These are phyloP conservation scores for Polylopha cassiicola DNA, from an alignment of 2,888 invertebrate genomes.

Conservation along the genomic window DNA sequence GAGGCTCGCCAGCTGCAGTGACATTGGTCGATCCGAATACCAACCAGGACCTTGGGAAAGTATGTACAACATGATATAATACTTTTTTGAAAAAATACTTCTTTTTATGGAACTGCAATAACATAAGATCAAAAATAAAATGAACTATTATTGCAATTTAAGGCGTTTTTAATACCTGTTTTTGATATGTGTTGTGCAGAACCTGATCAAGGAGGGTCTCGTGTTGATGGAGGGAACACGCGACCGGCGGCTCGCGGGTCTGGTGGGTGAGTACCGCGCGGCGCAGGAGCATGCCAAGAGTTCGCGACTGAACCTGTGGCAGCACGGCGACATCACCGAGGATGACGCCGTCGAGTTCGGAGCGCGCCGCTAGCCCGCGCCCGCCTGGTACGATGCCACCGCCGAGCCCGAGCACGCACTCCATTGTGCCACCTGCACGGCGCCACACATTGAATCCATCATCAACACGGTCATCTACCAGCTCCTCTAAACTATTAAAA, in stretches of 20 bases:
- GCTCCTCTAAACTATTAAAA: constrained; percentile 37
- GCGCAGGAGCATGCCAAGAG: constrained; percentile 93
- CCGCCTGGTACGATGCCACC: constrained; percentile 36
- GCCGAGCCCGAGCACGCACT: constrained; percentile 37
- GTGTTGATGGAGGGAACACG: constrained; percentile 87
- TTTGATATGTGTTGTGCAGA: constrained; percentile 76
- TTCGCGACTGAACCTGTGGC: constrained; percentile 94
- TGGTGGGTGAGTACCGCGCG: constrained; percentile 88
- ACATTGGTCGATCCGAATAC: constrained; percentile 72
- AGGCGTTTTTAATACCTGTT: not conserved
- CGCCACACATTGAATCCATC: constrained; percentile 40
- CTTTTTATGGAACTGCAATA: too few relatives aligned
- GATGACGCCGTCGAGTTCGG: constrained; percentile 85
- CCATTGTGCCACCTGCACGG: constrained; percentile 49
- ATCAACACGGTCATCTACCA: constrained; percentile 43
- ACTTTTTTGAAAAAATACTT: too few relatives aligned
- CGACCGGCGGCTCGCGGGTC: constrained; percentile 87
- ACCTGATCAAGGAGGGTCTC: constrained; percentile 90
- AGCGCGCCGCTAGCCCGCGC: constrained; percentile 58
- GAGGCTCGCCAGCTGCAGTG: constrained; percentile 75
- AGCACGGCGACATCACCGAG: constrained; percentile 98
- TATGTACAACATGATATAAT: constrained; percentile 34
- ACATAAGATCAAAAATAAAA: too few relatives aligned
- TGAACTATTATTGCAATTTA: not conserved
- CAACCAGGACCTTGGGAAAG: constrained; percentile 73